Evolutionary conservation across 2,113 vertebrate species (phyloP).

Genomic region (Pomatostomus ruficeps): DNA sequence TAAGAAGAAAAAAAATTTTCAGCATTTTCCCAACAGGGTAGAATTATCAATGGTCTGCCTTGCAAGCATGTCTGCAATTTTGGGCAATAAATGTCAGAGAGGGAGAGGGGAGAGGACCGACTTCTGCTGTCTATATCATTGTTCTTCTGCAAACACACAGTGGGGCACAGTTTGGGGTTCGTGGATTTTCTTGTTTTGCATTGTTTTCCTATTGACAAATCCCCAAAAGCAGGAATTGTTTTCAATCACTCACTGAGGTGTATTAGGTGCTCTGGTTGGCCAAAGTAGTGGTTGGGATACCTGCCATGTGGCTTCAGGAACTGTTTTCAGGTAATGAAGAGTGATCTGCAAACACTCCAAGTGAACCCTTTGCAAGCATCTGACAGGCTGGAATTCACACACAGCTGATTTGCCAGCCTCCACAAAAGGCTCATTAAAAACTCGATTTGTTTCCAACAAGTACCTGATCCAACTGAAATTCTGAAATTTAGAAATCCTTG

Average conservation of each 20-base stretch:
- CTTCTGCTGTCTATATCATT: background rate
- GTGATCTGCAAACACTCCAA: constrained; percentile 30
- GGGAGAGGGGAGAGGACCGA: background rate
- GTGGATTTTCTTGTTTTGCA: background rate
- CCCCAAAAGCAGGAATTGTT: background rate
- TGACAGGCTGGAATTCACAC: constrained; percentile 35
- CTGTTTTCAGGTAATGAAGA: constrained; percentile 3
- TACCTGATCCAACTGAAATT: background rate
- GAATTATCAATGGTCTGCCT: background rate
- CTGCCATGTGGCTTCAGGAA: background rate
- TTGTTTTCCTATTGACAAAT: background rate
- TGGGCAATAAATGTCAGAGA: background rate
- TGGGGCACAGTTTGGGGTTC: background rate
- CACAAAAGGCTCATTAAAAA: background rate
- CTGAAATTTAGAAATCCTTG: background rate
- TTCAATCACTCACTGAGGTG: background rate
- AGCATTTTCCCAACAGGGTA: background rate
- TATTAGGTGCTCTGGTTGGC: background rate
- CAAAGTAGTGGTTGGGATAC: background rate
- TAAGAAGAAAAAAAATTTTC: background rate
- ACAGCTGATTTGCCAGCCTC: background rate
- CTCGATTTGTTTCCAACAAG: background rate
- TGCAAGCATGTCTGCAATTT: background rate
- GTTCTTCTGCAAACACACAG: background rate
- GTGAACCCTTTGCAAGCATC: background rate